Conservation (phyloP, 2,797 vertebrate species). For the Nyctalus aviator region DNA sequence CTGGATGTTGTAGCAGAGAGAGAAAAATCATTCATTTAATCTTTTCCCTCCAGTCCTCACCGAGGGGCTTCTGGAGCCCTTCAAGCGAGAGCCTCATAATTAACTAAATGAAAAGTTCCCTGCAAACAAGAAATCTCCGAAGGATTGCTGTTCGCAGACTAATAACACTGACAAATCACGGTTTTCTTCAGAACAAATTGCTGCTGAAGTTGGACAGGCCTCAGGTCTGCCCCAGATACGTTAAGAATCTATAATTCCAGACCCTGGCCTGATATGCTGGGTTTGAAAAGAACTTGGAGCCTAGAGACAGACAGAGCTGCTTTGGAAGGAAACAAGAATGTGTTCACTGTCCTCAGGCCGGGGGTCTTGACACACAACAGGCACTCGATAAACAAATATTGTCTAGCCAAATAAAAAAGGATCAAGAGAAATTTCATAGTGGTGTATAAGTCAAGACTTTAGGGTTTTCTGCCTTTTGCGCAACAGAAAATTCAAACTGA, state of each 20-base stretch:
- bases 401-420: neutral
- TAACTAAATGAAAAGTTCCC: slow-evolving; percentile 65
- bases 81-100: slow-evolving; percentile 40
- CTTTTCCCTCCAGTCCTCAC: slow-evolving; percentile 3
- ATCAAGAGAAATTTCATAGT: neutral
- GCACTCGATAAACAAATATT: neutral
- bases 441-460: neutral
- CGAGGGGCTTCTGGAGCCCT: neutral
- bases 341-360: neutral
- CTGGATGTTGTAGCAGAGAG: neutral
- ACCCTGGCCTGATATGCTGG: neutral
- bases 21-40: slow-evolving; percentile 56
- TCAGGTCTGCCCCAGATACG: neutral
- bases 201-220: slow-evolving; percentile 23
- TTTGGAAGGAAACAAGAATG: neutral
- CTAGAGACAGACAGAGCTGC: neutral
- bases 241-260: slow-evolving; percentile 20
- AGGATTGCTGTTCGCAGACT: slow-evolving; percentile 10
- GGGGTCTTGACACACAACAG: neutral
- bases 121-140: slow-evolving; percentile 59
- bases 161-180: slow-evolving; percentile 39
- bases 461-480: neutral
- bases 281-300: neutral
- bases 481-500: slow-evolving; percentile 4
- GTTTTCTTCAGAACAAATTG: slow-evolving; percentile 73